Conservation (phyloP, 2,113 vertebrate genomes). For the Neofelis nebulosa region DNA sequence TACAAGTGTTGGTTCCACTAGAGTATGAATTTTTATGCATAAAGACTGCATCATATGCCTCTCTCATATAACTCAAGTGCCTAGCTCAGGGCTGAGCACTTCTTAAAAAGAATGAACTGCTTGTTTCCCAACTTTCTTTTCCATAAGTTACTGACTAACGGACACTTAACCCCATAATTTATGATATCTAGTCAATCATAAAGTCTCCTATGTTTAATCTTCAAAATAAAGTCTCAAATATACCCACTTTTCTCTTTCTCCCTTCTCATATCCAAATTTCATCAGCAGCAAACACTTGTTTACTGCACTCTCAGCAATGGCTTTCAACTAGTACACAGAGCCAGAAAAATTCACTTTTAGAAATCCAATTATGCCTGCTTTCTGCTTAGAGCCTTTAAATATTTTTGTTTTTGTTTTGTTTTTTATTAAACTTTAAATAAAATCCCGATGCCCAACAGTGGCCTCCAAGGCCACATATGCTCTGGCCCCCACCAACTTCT, state of each 20-base stretch:
- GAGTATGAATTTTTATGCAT: background rate
- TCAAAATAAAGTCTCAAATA: background rate
- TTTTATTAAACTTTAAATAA: slow-evolving; percentile 28
- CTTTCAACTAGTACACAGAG: background rate
- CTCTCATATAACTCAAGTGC: background rate
- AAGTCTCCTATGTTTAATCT: background rate
- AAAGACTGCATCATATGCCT: background rate
- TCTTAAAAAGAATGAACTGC: background rate
- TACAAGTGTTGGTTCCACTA: background rate
- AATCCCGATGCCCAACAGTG: background rate
- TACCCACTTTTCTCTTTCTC: background rate
- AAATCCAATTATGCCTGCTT: background rate
- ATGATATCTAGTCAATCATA: background rate
- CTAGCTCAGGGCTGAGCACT: background rate
- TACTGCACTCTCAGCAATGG: too few relatives aligned
- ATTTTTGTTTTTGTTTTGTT: background rate
- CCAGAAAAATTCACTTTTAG: background rate
- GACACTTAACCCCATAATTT: background rate
- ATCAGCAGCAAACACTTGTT: background rate
- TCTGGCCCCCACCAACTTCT: background rate
- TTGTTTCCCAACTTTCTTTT: background rate
- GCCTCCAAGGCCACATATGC: background rate
- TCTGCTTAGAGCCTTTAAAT: background rate
- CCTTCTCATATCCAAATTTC: background rate
- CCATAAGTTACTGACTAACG: background rate